These are phyloP conservation scores for Polyploca ridens DNA, from an alignment of 2,888 invertebrate genomes.

Conservation along the genomic window DNA sequence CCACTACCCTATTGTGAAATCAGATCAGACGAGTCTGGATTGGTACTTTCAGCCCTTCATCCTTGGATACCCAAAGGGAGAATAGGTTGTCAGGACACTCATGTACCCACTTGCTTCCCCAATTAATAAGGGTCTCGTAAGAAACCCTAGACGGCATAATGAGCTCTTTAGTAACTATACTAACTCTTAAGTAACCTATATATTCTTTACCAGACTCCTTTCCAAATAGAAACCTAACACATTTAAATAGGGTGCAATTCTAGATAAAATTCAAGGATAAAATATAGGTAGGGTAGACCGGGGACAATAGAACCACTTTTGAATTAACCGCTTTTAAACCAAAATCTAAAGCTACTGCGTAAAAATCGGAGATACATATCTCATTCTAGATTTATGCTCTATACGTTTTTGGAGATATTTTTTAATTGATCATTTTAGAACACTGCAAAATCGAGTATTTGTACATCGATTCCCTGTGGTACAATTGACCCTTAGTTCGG, in stretches of 20 bases:
- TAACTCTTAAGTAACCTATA: conserved; percentile 13
- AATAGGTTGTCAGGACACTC: conserved; percentile 47
- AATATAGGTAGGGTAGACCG: too few relatives aligned
- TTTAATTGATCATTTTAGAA: too few relatives aligned
- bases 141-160: conserved; percentile 67
- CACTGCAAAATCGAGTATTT: too few relatives aligned
- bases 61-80: conserved; percentile 30
- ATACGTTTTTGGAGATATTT: too few relatives aligned
- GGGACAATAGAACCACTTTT: too few relatives aligned
- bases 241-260: background rate
- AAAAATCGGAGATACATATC: too few relatives aligned
- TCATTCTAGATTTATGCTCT: too few relatives aligned
- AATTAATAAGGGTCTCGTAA: conserved; percentile 62
- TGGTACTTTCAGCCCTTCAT: conserved; percentile 32
- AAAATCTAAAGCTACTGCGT: too few relatives aligned
- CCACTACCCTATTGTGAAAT: background rate
- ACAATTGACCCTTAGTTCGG: too few relatives aligned
- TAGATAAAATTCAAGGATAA: background rate
- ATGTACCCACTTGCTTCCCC: conserved; percentile 50
- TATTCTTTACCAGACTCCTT: conserved; percentile 17
- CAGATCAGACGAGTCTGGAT: background rate
- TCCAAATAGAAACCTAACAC: conserved; percentile 12
- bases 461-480: too few relatives aligned
- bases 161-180: conserved; percentile 49
- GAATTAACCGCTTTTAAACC: too few relatives aligned